phyloP scores from a whole-genome alignment of 2,113 vertebrate species.

The Tylochromis polylepis region DNA sequence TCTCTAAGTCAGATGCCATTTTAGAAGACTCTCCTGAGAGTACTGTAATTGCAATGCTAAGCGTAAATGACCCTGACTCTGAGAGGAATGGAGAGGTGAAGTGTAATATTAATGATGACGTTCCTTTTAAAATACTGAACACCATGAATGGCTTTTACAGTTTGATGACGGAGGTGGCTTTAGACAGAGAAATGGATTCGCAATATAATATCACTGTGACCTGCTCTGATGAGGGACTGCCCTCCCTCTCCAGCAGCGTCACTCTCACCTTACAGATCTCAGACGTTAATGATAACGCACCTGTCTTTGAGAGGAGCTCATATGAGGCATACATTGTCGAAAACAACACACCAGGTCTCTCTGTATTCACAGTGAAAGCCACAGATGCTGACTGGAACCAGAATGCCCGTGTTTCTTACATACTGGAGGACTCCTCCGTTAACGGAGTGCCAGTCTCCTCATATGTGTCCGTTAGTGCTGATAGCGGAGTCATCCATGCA shows the following conservation, averaged over 20 bases:
- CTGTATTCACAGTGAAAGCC: slow-evolving; percentile 9
- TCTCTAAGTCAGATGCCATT: slow-evolving; percentile 52
- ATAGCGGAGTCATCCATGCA: slow-evolving; percentile 33
- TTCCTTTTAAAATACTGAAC: slow-evolving; percentile 49
- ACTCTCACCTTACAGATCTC: slow-evolving; percentile 42
- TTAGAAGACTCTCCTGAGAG: slow-evolving; percentile 49
- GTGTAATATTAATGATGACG: background rate
- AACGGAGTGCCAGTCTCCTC: slow-evolving; percentile 29
- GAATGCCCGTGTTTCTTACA: slow-evolving; percentile 18
- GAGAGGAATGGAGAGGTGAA: slow-evolving; percentile 57
- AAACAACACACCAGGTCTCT: background rate
- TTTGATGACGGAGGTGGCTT: slow-evolving; percentile 37
- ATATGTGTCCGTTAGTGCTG: background rate
- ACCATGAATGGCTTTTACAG: slow-evolving; percentile 59
- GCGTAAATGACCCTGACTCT: slow-evolving; percentile 62
- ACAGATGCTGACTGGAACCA: background rate
- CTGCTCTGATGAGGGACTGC: slow-evolving; percentile 23
- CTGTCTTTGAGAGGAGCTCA: background rate
- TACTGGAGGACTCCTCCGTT: slow-evolving; percentile 16
- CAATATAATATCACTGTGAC: slow-evolving; percentile 13
- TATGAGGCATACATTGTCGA: background rate
- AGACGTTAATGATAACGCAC: slow-evolving; percentile 33
- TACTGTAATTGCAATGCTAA: slow-evolving; percentile 57
- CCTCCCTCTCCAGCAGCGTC: background rate
- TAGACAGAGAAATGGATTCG: slow-evolving; percentile 47